Evolutionary conservation across 2,797 vertebrate genomes (phyloP), one percentile per base, ranked within the genome.

Genomic region (Melanotaenia nigrans): DNA sequence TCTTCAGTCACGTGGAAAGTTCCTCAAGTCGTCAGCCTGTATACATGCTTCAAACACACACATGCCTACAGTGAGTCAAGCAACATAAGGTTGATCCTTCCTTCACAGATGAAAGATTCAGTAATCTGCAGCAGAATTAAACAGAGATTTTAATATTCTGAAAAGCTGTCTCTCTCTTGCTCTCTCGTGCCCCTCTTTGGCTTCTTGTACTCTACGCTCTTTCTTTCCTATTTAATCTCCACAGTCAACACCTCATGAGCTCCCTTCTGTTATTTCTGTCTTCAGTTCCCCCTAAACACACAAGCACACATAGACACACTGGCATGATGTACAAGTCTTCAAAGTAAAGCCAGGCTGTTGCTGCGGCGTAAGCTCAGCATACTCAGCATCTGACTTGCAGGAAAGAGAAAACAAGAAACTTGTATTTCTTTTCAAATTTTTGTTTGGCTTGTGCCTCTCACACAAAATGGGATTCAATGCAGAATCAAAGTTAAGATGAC

Each of bases 141-240:
- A 86, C 69, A 53, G 63, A 78, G 63, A 88, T 91, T 85, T 90
- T 82, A 92, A 92, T 89, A 90, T 90, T 89, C 82, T 84, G 69
- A 69, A 78, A 71, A 71, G 73, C 62, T 69, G 71, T 59, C 61
- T 57, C 38, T 20, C 45, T 62, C 8, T 49, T 5, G 20, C 61
- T 57, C 38, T 55, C 67, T 65, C 9, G 4, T 36, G 38, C 64
- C 45, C 38, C 65, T 85, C 32, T 68, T 74, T 64, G 66, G 25
- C 65, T 73, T 76, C 73, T 58, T 74, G 57, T 55, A 75, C 81
- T 87, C 61, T 18, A 82, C 75, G 85, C 71, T 77, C 78, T 70
- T 76, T 92, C 85, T 88, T 87, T 90, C 81, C 81, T 79, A 65
- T 85, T 84, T 91, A 92, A 92, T 92, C 89, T 90, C 81, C 72